phyloP scores from a whole-genome alignment of 2,888 invertebrate species.

The Crepidodera aurea region DNA sequence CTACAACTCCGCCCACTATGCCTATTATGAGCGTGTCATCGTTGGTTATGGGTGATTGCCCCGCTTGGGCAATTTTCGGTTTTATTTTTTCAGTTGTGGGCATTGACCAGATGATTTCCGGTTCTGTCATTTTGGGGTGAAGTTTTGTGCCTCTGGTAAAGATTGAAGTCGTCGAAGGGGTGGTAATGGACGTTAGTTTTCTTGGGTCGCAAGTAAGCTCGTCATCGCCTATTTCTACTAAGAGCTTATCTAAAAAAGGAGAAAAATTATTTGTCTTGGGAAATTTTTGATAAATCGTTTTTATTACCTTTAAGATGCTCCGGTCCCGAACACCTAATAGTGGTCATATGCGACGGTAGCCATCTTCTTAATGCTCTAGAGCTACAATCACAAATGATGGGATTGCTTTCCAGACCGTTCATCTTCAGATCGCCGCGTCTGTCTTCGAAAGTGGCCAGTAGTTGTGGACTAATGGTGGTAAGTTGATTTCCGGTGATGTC shows the following conservation, averaged over 20 bases:
- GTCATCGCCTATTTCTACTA: slow-evolving; percentile 81
- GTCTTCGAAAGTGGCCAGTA: slow-evolving; percentile 83
- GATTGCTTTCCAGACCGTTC: slow-evolving; percentile 79
- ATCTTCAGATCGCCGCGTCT: slow-evolving; percentile 78
- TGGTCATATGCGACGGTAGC: slow-evolving; percentile 73
- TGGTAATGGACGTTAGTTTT: slow-evolving; percentile 64
- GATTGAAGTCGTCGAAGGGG: slow-evolving; percentile 49
- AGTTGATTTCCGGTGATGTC: slow-evolving; percentile 83
- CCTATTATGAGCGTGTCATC: slow-evolving; percentile 94
- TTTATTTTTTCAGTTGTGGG: slow-evolving; percentile 71
- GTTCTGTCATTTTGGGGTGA: slow-evolving; percentile 74
- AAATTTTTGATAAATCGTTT: no score
- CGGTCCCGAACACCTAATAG: slow-evolving; percentile 71
- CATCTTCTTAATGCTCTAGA: slow-evolving; percentile 81
- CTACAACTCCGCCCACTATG: slow-evolving; percentile 93
- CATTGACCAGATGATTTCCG: slow-evolving; percentile 90
- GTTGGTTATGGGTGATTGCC: slow-evolving; percentile 73
- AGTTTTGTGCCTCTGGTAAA: slow-evolving; percentile 58
- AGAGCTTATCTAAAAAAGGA: slow-evolving; percentile 65
- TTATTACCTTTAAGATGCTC: slow-evolving; percentile 70
- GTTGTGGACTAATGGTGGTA: slow-evolving; percentile 77
- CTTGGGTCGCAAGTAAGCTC: slow-evolving; percentile 80
- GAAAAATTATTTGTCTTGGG: no score
- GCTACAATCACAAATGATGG: slow-evolving; percentile 86
- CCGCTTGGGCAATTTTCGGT: slow-evolving; percentile 67